These are phyloP conservation scores for Cyrtorhinus lividipennis DNA, from an alignment of 1,140 invertebrate species.

Conservation along the genomic window DNA sequence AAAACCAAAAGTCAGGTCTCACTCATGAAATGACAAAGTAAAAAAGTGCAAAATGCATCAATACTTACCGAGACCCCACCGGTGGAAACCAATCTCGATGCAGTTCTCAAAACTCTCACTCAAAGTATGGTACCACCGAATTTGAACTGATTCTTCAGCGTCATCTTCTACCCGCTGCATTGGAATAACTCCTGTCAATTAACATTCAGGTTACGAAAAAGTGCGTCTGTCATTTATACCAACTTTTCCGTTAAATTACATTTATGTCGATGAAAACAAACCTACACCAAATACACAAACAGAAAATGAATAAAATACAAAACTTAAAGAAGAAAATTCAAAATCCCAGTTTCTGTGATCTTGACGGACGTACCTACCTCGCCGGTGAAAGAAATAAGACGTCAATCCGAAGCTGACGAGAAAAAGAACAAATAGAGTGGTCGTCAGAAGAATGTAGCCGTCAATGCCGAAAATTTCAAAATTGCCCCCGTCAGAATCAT, in stretches of 20 bases:
- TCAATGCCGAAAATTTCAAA: conserved; percentile 56
- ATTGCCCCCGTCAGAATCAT: conserved; percentile 41
- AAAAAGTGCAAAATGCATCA: neutral
- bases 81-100: neutral
- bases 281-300: no score
- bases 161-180: no score
- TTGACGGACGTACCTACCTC: no score
- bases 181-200: no score
- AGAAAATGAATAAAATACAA: no score
- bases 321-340: no score
- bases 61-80: neutral
- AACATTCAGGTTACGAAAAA: no score
- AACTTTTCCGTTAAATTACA: no score
- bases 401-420: conserved; percentile 35
- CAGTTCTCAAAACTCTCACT: neutral
- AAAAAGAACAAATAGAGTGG: conserved; percentile 44
- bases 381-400: neutral
- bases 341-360: no score
- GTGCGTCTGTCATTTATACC: no score
- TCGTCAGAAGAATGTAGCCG: conserved; percentile 59
- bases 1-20: conserved; percentile 18
- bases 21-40: neutral
- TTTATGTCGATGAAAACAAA: no score
- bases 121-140: neutral
- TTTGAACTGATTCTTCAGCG: neutral